Evolutionary conservation across 2,888 invertebrate species (phyloP).

Genomic region (Heliconius sara): DNA sequence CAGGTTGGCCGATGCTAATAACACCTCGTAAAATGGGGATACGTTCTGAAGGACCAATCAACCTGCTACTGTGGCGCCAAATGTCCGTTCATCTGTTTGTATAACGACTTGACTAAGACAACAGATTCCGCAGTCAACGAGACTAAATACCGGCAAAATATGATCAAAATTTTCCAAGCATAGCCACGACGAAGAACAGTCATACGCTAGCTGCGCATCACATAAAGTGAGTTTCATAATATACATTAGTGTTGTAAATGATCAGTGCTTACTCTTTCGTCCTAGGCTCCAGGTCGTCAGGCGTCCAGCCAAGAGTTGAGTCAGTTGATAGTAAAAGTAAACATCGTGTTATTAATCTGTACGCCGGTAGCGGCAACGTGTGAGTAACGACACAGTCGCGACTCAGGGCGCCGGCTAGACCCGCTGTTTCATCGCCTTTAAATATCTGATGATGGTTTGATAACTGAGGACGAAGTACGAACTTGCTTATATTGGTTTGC

Average conservation of each 20-base stretch:
- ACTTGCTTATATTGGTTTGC: not conserved
- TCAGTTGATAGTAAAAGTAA: constrained; percentile 40
- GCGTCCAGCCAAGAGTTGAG: constrained; percentile 37
- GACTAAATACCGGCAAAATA: too few relatives aligned
- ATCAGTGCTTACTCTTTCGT: not conserved
- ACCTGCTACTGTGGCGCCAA: too few relatives aligned
- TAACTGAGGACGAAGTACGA: not conserved
- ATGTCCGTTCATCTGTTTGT: too few relatives aligned
- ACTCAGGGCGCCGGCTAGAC: constrained; percentile 40
- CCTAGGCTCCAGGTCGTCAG: constrained; percentile 33
- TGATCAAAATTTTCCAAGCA: too few relatives aligned
- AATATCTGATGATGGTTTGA: constrained; percentile 47
- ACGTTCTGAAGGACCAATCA: too few relatives aligned
- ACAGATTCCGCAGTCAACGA: too few relatives aligned
- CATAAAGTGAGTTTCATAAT: too few relatives aligned
- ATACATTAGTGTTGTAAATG: not conserved
- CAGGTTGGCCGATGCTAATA: too few relatives aligned
- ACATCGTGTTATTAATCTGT: constrained; percentile 36
- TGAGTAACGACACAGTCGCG: constrained; percentile 41
- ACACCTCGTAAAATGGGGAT: too few relatives aligned
- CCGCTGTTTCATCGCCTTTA: constrained; percentile 46
- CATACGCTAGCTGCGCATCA: too few relatives aligned
- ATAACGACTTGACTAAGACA: too few relatives aligned
- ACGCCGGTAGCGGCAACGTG: constrained; percentile 24
- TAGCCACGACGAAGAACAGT: too few relatives aligned